Evolutionary conservation across 2,888 invertebrate genomes (phyloP), one percentile per base, ranked within the genome.

Genomic region (Plebejus anna): DNA sequence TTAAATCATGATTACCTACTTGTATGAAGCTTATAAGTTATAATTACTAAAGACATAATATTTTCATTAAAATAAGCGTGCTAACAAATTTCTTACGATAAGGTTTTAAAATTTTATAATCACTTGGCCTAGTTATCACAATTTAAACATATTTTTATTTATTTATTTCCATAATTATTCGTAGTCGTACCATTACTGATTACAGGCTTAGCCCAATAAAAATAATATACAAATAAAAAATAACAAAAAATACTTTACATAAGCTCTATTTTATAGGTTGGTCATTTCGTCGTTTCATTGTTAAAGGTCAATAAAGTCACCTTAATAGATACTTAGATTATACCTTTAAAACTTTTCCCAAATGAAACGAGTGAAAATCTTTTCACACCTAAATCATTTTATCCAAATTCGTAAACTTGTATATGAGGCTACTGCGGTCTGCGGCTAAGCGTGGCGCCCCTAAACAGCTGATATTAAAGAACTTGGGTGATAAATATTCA

Each of bases 401-500:
- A 70, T 76, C 57, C 28, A 13, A 71, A 42, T 61, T 66, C 70
- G 36, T 55, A n/a, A 59, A 42, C 76, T 36, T 73, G 59, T 66
- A 75, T 59, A 76, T 75, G n/a, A 72, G 76, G 80, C 80, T 81
- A 80, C 81, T 80, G 77, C 72, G 75, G 79, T 78, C 81, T 80
- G 77, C 72, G 75, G 79, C 78, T 82, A 81, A 81, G 79, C 78
- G 78, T 77, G 81, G 82, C 81, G 82, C 76, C 79, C 76, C 81
- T 81, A 82, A 83, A 82, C 85, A 76, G 84, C 81, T 83, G 89
- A 93, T 94, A 94, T 94, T 94, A 94, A 94, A 94, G 92, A 94
- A 94, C 92, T 94, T 94, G 84, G 81, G 88, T 90, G 86, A 94
- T 94, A 94, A 94, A 94, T 94, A 94, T 91, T 91, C 90, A 90